Evolutionary conservation across 2,113 vertebrate species (phyloP).

Genomic region (Toxotes chatareus): DNA sequence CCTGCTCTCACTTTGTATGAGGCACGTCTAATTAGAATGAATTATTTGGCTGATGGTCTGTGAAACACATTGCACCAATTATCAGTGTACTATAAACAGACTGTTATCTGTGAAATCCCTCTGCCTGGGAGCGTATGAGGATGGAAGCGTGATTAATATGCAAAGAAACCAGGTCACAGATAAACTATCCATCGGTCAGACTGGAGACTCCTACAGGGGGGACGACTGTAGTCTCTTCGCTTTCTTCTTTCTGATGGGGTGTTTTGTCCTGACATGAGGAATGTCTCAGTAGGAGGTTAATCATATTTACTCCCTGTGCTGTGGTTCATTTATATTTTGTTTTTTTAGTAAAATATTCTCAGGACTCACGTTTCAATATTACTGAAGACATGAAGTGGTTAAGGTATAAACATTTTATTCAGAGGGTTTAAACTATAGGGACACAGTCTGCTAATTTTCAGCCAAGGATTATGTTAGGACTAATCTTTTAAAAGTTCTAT

Average conservation of each 20-base stretch:
- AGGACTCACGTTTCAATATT: neutral
- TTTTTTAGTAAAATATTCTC: neutral
- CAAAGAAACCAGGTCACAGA: conserved; percentile 78
- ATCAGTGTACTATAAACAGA: conserved; percentile 74
- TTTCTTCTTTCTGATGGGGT: neutral
- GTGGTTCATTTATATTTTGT: neutral
- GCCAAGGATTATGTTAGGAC: neutral
- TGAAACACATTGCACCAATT: conserved; percentile 74
- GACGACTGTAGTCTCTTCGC: neutral
- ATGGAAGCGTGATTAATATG: conserved; percentile 76
- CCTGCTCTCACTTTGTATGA: conserved; percentile 38
- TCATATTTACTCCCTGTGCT: neutral
- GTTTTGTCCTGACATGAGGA: conserved; percentile 1
- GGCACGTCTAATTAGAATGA: conserved; percentile 67
- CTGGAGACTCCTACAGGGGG: conserved; percentile 34
- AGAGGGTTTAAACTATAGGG: neutral
- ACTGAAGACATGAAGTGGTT: neutral
- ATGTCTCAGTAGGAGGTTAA: neutral
- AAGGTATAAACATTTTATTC: neutral
- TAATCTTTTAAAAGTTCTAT: neutral
- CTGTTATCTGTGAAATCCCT: conserved; percentile 79
- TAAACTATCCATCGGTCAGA: conserved; percentile 71
- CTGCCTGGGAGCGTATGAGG: conserved; percentile 47
- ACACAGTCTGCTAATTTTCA: neutral
- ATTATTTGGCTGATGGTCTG: conserved; percentile 72